A percentile compares a stretch with the other conserved stretches of the same genome.
Evolutionary conservation across 2,888 invertebrate species (phyloP).

Genomic region (Rosalia funebris): DNA sequence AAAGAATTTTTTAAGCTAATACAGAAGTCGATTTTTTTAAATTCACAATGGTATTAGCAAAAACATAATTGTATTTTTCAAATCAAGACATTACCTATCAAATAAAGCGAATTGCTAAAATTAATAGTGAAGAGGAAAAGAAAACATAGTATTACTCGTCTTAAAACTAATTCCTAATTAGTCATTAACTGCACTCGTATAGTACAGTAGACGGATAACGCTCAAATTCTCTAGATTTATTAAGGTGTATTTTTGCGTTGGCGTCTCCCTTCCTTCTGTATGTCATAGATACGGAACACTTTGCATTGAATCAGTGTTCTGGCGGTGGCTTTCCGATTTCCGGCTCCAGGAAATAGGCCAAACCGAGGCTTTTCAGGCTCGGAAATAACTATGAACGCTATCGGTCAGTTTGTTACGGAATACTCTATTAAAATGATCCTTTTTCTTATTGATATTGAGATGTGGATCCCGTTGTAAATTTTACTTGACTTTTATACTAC

Average conservation of each 20-base stretch:
- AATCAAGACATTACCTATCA: no score
- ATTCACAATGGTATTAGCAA: no score
- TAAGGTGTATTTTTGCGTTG: constrained; percentile 11
- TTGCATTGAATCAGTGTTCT: constrained; percentile 24
- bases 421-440: constrained; percentile 24
- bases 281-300: constrained; percentile 9
- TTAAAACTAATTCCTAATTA: no score
- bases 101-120: no score
- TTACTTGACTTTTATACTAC: constrained; percentile 3
- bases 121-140: no score
- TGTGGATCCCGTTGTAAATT: constrained; percentile 19
- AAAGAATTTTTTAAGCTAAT: no score
- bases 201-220: no score
- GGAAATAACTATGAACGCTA: constrained; percentile 23
- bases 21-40: no score
- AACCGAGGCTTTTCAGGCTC: constrained; percentile 14
- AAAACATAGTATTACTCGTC: no score
- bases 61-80: no score
- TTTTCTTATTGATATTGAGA: constrained; percentile 26
- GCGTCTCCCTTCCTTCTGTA: constrained; percentile 8
- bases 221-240: constrained; percentile 8
- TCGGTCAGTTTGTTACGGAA: constrained; percentile 27
- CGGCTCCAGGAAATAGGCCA: constrained; percentile 22
- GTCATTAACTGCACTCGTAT: no score
- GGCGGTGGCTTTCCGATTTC: constrained; percentile 29